A percentile compares a stretch with the other conserved stretches of the same genome.
These are phyloP conservation scores for Tadarida brasiliensis DNA, from an alignment of 2,797 vertebrate genomes.

Conservation along the genomic window DNA sequence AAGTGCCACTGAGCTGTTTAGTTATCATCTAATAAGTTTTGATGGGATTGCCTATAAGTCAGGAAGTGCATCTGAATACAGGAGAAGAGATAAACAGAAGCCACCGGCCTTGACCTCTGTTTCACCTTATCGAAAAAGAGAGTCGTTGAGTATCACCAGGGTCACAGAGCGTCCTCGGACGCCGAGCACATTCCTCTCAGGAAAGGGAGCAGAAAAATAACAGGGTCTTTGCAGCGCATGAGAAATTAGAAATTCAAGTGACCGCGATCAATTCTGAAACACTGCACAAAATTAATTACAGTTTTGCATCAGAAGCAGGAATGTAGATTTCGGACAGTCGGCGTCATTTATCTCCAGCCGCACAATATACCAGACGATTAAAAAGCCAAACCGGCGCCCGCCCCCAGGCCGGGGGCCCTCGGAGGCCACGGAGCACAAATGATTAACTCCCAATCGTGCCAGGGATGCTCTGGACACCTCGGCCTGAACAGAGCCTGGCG, in stretches of 20 bases:
- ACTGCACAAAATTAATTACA: conserved; percentile 98
- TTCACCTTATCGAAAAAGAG: conserved; percentile 89
- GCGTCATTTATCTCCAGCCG: conserved; percentile 90
- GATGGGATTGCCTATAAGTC: conserved; percentile 84
- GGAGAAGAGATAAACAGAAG: conserved; percentile 82
- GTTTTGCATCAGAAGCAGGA: conserved; percentile 94
- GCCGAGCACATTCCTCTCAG: conserved; percentile 82
- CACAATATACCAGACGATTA: conserved; percentile 91
- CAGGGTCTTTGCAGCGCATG: conserved; percentile 91
- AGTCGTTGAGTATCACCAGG: conserved; percentile 83
- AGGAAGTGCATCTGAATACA: conserved; percentile 78
- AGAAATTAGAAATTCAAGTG: conserved; percentile 95
- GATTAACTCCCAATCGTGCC: conserved; percentile 96
- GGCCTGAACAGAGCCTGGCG: conserved; percentile 87
- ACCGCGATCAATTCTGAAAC: conserved; percentile 97
- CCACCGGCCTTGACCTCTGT: conserved; percentile 88
- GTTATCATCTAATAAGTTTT: conserved; percentile 85
- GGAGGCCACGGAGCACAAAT: conserved; percentile 90
- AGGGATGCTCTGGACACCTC: conserved; percentile 89
- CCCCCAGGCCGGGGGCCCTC: conserved; percentile 90
- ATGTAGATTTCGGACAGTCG: conserved; percentile 90
- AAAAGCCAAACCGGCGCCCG: conserved; percentile 90
- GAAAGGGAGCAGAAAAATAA: conserved; percentile 43
- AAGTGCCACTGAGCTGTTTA: conserved; percentile 77
- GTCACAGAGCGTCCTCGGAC: conserved; percentile 75